A percentile compares a stretch with the other conserved stretches of the same genome.
Conservation (phyloP, 2,888 invertebrate genomes). For the Autographa pulchrina region DNA sequence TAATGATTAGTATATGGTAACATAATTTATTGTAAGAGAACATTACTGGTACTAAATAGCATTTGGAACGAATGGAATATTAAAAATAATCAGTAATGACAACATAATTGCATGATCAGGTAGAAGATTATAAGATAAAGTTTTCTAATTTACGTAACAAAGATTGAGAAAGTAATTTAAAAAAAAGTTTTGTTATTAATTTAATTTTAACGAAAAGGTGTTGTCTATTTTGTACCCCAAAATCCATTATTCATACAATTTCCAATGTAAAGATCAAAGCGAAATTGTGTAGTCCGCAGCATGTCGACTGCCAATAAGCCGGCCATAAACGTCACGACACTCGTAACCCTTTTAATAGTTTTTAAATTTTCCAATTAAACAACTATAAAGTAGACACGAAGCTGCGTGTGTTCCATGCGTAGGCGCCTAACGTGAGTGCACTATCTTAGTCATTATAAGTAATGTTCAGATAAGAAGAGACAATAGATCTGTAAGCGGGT, state of each 20-base stretch:
- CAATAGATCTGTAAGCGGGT: conserved; percentile 79
- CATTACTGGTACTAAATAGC: too few relatives aligned
- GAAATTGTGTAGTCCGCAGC: not conserved
- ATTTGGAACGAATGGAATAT: too few relatives aligned
- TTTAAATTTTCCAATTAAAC: conserved; percentile 66
- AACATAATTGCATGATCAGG: too few relatives aligned
- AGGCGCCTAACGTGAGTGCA: conserved; percentile 78
- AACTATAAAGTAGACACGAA: conserved; percentile 56
- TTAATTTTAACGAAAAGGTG: not conserved
- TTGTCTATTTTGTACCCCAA: not conserved
- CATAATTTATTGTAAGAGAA: too few relatives aligned
- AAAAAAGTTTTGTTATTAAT: too few relatives aligned
- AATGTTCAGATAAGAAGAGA: conserved; percentile 83
- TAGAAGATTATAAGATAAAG: too few relatives aligned
- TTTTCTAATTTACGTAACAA: too few relatives aligned
- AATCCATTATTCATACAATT: conserved; percentile 1
- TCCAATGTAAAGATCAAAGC: not conserved
- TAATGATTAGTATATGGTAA: too few relatives aligned
- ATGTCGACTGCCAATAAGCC: conserved; percentile 3
- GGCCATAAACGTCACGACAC: conserved; percentile 46
- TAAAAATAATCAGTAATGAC: too few relatives aligned
- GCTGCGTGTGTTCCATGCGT: conserved; percentile 64
- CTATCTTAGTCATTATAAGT: conserved; percentile 83
- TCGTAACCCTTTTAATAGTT: conserved; percentile 61
- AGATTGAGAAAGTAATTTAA: too few relatives aligned